Base-by-base conservation (phyloP, 2,113 vertebrate species). In the Aptenodytes patagonicus region DNA sequence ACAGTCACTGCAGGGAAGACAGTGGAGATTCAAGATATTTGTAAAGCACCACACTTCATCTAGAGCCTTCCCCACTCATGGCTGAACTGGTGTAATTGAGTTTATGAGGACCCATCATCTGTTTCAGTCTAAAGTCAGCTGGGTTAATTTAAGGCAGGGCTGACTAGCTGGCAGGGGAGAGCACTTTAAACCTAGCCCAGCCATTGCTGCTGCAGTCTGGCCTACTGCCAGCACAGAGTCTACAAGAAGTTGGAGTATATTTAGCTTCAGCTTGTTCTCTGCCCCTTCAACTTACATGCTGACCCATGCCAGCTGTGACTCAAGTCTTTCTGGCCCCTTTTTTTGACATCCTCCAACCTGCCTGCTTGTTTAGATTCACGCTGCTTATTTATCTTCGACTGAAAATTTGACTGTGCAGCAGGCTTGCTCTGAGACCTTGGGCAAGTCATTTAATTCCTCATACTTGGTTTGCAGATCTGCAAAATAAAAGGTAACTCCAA, bases 131-230 rank as follows among this genome's bases (percentile, higher is more conserved):
- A 17, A 91, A 94, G 84, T 83, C 93, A 89, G 72, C 93, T 75
- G 83, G 83, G 83, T 96, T 97, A 95, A 94, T 97, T 94, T 89
- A 96, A 93, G 84, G 69, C 91, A 97, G 94, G 83, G 81, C 94
- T 94, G 91, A 78, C 64, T 91, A 42, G 76, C 87, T 96, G 94
- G 80, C 89, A 71, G 80, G n/a, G 42, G 87, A 95, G 91, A 91
- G 44, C 52, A 4, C 89, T 95, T 89, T 80, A 89, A 96, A 91
- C 77, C 57, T 55, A 79, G 26, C 91, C 95, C 91, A 96, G 89
- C 77, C 81, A 34, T 79, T 38, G 6, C 89, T 91, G 89, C 91
- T 47, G 91, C 87, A 87, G 80, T 3, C 93, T 96, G 96, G 95
- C 86, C 68, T 31, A 0, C 76, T 51, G 93, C 95, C 97, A 93